Percentiles rank a stretch among this genome's conserved stretches.
Conservation (phyloP, 2,888 invertebrate genomes). For the Ctenicera cuprea region DNA sequence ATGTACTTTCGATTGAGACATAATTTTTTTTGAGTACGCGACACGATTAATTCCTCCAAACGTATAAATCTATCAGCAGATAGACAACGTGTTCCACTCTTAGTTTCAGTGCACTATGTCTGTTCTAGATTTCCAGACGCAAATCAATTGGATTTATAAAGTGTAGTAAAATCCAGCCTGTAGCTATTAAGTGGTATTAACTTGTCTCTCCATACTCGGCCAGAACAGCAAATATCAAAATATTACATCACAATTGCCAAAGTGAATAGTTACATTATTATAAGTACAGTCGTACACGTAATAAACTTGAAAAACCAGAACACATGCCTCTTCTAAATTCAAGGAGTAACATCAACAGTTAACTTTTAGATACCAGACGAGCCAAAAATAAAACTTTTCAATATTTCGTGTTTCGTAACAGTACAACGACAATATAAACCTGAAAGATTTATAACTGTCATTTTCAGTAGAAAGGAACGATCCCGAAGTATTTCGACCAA, state of each 20-base stretch:
- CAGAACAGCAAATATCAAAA: neutral
- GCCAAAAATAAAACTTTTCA: neutral
- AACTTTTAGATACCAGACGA: neutral
- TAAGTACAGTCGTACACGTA: no score
- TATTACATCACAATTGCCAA: slow-evolving; percentile 8
- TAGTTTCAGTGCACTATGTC: neutral
- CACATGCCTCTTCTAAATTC: neutral
- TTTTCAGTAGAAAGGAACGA: no score
- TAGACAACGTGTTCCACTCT: neutral
- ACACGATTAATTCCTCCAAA: no score
- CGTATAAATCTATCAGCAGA: no score
- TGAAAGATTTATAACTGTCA: neutral
- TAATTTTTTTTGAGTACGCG: no score
- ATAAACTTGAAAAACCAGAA: slow-evolving; percentile 10
- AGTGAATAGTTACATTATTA: no score
- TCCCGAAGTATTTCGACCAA: neutral
- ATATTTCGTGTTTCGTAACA: neutral
- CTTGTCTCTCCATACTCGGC: slow-evolving; percentile 17
- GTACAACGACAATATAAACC: neutral
- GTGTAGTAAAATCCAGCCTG: neutral
- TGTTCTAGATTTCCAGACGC: no score
- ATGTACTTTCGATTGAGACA: no score
- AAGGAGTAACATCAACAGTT: no score
- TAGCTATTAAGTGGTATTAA: neutral
- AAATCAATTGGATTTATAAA: neutral